These are phyloP conservation scores for Sarcophaga bullata DNA, from an alignment of 1,140 invertebrate genomes.

Conservation along the genomic window DNA sequence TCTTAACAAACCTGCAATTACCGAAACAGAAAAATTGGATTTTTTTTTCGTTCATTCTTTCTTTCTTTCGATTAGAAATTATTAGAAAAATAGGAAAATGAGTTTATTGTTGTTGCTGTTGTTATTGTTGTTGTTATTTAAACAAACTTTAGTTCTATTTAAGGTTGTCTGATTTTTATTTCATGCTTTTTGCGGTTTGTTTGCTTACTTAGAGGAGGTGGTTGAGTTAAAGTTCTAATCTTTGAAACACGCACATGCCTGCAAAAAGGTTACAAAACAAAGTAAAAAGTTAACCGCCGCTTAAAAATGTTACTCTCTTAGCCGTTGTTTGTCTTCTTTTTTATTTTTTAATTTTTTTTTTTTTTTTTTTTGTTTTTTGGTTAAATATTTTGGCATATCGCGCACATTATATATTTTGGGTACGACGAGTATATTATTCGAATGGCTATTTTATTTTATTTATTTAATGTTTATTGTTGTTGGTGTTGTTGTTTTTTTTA, in stretches of 20 bases:
- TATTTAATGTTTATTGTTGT: too few species aligned
- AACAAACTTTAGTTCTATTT: slow-evolving; percentile 19
- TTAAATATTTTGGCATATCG: slow-evolving; percentile 9
- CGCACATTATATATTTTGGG: neutral
- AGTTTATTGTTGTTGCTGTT: too few species aligned
- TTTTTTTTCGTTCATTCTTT: too few species aligned
- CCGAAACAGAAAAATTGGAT: neutral
- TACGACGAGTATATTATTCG: too few species aligned
- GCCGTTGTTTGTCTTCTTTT: neutral
- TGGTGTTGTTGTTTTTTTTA: too few species aligned
- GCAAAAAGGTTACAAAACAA: slow-evolving; percentile 3
- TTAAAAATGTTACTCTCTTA: too few species aligned
- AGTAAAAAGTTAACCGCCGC: slow-evolving; percentile 20
- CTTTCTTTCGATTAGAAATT: too few species aligned
- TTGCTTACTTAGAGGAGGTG: neutral
- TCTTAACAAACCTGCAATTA: slow-evolving; percentile 15
- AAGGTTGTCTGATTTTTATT: neutral
- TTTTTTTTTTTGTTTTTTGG: neutral
- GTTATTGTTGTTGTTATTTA: neutral
- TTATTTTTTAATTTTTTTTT: neutral
- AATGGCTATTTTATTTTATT: too few species aligned
- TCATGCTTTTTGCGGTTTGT: neutral
- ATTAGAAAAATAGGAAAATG: too few species aligned
- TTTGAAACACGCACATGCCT: slow-evolving; percentile 14
- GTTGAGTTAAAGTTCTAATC: neutral